Conservation (phyloP, 2,888 invertebrate species). For the Limnephilus rhombicus region DNA sequence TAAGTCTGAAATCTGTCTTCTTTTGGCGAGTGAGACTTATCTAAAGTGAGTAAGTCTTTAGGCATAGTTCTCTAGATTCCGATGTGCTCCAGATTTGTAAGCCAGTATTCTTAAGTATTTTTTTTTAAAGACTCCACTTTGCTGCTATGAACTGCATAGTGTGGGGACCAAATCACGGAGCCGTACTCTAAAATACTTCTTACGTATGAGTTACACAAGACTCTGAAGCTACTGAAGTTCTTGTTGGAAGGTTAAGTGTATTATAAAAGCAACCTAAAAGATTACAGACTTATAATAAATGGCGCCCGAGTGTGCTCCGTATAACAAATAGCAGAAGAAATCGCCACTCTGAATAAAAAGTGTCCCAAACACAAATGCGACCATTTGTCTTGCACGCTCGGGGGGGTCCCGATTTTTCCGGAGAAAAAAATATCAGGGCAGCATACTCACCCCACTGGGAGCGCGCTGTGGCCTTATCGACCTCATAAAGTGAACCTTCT, state of each 20-base stretch:
- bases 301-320: neutral
- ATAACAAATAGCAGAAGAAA: neutral
- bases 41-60: too few species aligned
- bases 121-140: too few species aligned
- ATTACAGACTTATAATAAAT: neutral
- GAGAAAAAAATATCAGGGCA: neutral
- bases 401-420: neutral
- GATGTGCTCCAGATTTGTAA: too few species aligned
- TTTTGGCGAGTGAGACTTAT: too few species aligned
- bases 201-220: too few species aligned
- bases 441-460: neutral
- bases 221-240: too few species aligned
- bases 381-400: neutral
- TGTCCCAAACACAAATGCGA: neutral
- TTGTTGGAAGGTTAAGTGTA: neutral
- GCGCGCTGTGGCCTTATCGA: neutral
- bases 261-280: neutral
- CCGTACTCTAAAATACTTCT: too few species aligned
- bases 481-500: neutral
- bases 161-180: too few species aligned
- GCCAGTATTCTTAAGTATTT: too few species aligned
- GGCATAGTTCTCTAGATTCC: too few species aligned
- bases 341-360: neutral
- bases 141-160: too few species aligned
- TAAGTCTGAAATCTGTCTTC: too few species aligned